These are phyloP conservation scores for Margaritifera margaritifera DNA, from an alignment of 2,888 invertebrate genomes.

Conservation along the genomic window DNA sequence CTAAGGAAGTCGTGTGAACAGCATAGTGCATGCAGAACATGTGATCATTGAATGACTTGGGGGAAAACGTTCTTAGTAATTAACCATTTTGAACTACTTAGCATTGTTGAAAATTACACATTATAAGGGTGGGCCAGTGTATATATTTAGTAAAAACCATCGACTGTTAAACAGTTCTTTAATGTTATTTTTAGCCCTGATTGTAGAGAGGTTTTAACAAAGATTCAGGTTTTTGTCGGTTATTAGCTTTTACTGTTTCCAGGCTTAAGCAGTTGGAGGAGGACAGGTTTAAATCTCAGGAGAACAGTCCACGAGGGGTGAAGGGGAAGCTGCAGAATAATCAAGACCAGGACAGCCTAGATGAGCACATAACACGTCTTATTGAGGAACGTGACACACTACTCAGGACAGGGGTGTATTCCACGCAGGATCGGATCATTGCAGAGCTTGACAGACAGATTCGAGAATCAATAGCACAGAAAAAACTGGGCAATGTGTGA, in stretches of 20 bases:
- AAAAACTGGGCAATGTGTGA: slow-evolving; percentile 45
- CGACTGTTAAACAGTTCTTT: too few relatives aligned
- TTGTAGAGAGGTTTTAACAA: too few relatives aligned
- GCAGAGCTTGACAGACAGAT: slow-evolving; percentile 73
- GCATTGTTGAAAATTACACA: too few relatives aligned
- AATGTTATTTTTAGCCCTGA: too few relatives aligned
- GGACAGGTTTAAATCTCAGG: slow-evolving; percentile 51
- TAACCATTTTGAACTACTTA: too few relatives aligned
- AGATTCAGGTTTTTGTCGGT: too few relatives aligned
- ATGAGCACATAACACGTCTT: slow-evolving; percentile 69
- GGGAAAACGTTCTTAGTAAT: too few relatives aligned
- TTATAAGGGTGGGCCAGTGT: too few relatives aligned
- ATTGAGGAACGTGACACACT: slow-evolving; percentile 72
- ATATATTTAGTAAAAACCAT: too few relatives aligned
- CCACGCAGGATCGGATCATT: slow-evolving; percentile 72
- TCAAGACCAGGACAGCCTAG: slow-evolving; percentile 47
- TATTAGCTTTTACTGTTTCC: slow-evolving; percentile 10
- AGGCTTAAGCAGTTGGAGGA: slow-evolving; percentile 64
- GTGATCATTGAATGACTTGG: too few relatives aligned
- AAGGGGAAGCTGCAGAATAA: slow-evolving; percentile 37
- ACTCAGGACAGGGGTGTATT: slow-evolving; percentile 73
- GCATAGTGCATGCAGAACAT: too few relatives aligned
- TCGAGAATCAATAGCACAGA: slow-evolving; percentile 65
- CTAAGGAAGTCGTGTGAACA: too few relatives aligned
- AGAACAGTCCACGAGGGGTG: slow-evolving; percentile 36